Evolutionary conservation across 2,113 vertebrate genomes (phyloP), one percentile per base, ranked within the genome.

Genomic region (Phasianus colchicus): DNA sequence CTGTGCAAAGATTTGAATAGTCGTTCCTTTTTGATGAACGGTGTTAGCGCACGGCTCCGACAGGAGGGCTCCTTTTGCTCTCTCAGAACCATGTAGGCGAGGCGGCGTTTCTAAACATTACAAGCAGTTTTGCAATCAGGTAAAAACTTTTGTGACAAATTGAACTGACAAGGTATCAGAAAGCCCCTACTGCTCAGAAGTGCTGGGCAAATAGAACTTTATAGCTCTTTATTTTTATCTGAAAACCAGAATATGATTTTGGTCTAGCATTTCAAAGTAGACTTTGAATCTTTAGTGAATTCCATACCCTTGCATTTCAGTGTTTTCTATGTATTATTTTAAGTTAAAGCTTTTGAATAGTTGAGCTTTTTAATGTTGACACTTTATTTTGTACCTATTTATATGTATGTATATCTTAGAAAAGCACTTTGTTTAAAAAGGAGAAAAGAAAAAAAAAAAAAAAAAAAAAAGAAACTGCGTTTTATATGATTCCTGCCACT

Each of bases 401-500:
- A 98, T 99, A 98, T 98, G 97, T 97, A 98, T 98, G 98, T 98
- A 98, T 99, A 98, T 98, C 98, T 99, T 97, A 99, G 98, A 98
- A 98, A 99, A 99, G 99, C 99, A 99, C 99, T 99, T 99, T 99
- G 99, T 98, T 98, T 98, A 98, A 99, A 98, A 95, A 96, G 87
- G 88, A 93, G 96, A 89, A 42, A 45, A 24, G 45, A 96, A 72
- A 96, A 95, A 97, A 50, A 24, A 92, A 96, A 89, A 47, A 42
- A 21, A 50, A 73, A 97, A 97, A 98, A 97, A 97, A 96, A 96
- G 76, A 96, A 96, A 97, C 92, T 97, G 97, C 97, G 82, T 99
- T 99, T 99, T 98, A 98, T 98, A 98, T 98, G 98, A 98, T 99
- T 99, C 98, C 99, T 99, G 99, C 99, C 99, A 99, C 99, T 99